These are phyloP conservation scores for Drosophila bocki DNA, from an alignment of 1,140 invertebrate species.

Conservation along the genomic window DNA sequence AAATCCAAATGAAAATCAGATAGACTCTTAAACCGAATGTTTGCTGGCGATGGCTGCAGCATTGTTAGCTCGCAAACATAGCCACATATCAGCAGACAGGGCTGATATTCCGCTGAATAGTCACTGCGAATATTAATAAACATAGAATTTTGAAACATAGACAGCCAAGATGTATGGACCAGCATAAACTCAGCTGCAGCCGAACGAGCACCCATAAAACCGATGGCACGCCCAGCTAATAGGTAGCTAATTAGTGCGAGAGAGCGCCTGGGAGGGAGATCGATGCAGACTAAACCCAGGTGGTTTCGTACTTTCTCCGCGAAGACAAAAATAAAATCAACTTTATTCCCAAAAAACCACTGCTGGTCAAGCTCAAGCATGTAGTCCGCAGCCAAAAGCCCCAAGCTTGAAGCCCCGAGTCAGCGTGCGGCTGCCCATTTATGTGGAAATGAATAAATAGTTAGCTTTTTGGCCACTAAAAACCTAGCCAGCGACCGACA, in stretches of 20 bases:
- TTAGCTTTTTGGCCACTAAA: conserved; percentile 48
- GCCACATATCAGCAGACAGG: neutral
- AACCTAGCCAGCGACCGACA: conserved; percentile 28
- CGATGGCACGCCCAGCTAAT: conserved; percentile 44
- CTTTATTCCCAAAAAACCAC: conserved; percentile 24
- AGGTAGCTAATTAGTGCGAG: conserved; percentile 29
- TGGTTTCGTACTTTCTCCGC: conserved; percentile 64
- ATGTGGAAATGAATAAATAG: conserved; percentile 69
- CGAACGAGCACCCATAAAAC: neutral
- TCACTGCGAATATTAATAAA: neutral
- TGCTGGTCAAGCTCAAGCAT: conserved; percentile 6
- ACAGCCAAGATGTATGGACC: neutral
- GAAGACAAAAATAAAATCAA: conserved; percentile 34
- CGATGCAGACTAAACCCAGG: conserved; percentile 34
- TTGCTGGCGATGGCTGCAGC: conserved; percentile 4
- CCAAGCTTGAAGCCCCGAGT: neutral
- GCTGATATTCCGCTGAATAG: neutral
- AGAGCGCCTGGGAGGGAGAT: conserved; percentile 3
- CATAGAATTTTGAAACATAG: conserved; percentile 62
- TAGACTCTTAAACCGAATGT: conserved; percentile 36
- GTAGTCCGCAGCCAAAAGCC: neutral
- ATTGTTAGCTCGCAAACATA: neutral
- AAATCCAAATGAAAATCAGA: conserved; percentile 25
- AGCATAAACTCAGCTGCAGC: neutral
- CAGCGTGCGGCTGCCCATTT: conserved; percentile 47